These are phyloP conservation scores for Caprella mutica DNA, from an alignment of 2,888 invertebrate genomes.

Conservation along the genomic window DNA sequence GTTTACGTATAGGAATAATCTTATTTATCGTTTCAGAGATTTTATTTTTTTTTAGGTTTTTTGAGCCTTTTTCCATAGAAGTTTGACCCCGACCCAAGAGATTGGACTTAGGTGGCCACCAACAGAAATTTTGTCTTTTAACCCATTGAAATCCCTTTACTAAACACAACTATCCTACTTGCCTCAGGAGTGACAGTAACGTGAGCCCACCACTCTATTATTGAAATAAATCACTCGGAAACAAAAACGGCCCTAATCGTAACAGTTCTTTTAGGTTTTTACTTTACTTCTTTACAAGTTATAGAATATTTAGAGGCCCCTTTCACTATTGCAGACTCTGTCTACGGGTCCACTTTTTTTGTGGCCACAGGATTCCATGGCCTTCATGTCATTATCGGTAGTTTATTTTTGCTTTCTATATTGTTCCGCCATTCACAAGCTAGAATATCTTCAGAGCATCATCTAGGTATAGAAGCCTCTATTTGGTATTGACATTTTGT, in stretches of 20 bases:
- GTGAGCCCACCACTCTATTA: constrained; percentile 49
- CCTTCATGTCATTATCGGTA: constrained; percentile 56
- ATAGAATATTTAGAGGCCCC: constrained; percentile 56
- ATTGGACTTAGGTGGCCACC: constrained; percentile 55
- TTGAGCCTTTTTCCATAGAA: constrained; percentile 51
- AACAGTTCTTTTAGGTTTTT: constrained; percentile 51
- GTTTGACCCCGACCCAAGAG: constrained; percentile 48
- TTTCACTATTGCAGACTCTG: constrained; percentile 50
- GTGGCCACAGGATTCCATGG: constrained; percentile 65
- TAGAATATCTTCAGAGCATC: constrained; percentile 49
- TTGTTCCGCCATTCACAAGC: constrained; percentile 44
- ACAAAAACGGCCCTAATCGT: constrained; percentile 44
- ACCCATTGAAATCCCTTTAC: constrained; percentile 56
- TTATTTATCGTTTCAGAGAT: constrained; percentile 61
- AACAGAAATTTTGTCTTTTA: constrained; percentile 47
- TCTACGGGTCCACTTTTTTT: constrained; percentile 59
- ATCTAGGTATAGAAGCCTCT: constrained; percentile 55
- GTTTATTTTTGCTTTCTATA: constrained; percentile 47
- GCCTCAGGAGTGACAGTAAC: constrained; percentile 59
- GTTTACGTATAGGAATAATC: constrained; percentile 58
- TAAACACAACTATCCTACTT: constrained; percentile 62
- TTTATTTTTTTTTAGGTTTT: constrained; percentile 51
- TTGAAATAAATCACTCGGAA: constrained; percentile 46
- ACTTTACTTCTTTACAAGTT: constrained; percentile 55
- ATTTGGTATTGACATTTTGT: constrained; percentile 60